Conservation (phyloP, 2,888 invertebrate genomes). For the Vanessa cardui region DNA sequence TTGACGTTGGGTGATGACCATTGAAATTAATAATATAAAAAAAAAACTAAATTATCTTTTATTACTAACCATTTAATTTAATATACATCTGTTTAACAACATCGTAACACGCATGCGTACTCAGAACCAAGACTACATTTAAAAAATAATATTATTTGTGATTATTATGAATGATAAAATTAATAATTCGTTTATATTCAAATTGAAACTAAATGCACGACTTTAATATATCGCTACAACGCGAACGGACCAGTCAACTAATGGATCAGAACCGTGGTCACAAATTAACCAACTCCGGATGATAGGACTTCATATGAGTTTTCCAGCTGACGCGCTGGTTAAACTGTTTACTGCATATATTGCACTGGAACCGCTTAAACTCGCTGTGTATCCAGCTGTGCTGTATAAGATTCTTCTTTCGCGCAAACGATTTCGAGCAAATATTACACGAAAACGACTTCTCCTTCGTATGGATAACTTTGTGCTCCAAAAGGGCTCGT, state of each 20-base stretch:
- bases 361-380: slow-evolving; percentile 60
- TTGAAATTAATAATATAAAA: neutral
- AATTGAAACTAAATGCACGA: no score
- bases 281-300: slow-evolving; percentile 56
- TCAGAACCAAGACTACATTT: no score
- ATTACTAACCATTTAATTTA: neutral
- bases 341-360: slow-evolving; percentile 57
- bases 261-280: slow-evolving; percentile 21
- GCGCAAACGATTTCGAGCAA: slow-evolving; percentile 67
- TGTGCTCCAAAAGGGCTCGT: slow-evolving; percentile 69
- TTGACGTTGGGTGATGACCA: no score
- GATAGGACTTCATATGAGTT: slow-evolving; percentile 67
- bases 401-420: slow-evolving; percentile 61
- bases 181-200: no score
- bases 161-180: no score
- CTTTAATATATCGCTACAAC: no score
- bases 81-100: neutral
- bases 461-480: slow-evolving; percentile 72
- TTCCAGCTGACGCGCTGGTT: slow-evolving; percentile 56
- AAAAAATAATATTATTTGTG: no score
- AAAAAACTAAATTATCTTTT: neutral
- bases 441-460: slow-evolving; percentile 72
- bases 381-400: slow-evolving; percentile 72
- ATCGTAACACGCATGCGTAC: neutral
- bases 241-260: no score